A percentile compares a stretch with the other conserved stretches of the same genome.
Conservation (phyloP, 2,888 invertebrate species). For the Lasioglossum oenotherae region DNA sequence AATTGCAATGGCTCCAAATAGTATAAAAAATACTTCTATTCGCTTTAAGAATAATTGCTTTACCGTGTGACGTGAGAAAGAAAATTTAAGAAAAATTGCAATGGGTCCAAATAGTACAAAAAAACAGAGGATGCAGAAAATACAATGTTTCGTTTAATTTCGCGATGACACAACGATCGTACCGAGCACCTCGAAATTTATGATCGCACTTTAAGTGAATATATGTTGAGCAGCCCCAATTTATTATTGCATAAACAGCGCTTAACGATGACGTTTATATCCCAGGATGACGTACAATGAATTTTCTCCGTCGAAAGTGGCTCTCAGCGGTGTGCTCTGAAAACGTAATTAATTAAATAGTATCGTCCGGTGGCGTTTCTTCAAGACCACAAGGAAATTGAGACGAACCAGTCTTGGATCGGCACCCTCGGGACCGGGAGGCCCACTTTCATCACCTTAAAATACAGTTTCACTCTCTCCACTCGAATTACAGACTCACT, state of each 20-base stretch:
- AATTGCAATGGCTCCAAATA: too few species aligned
- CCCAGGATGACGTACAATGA: background rate
- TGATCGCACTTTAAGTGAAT: background rate
- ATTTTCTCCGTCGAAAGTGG: background rate
- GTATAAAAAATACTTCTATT: too few species aligned
- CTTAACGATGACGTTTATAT: conserved; percentile 4
- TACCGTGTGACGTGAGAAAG: too few species aligned
- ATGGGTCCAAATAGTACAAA: too few species aligned
- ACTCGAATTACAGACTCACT: conserved; percentile 48
- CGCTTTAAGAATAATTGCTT: too few species aligned
- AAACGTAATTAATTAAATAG: conserved; percentile 9
- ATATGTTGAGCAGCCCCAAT: background rate
- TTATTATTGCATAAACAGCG: background rate
- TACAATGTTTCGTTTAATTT: background rate
- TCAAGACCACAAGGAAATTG: background rate
- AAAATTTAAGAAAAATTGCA: too few species aligned
- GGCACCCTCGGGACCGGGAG: conserved; percentile 19
- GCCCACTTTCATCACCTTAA: conserved; percentile 35
- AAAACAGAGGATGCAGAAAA: too few species aligned
- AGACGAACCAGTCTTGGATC: conserved; percentile 19
- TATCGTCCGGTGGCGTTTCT: background rate
- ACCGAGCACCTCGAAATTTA: background rate
- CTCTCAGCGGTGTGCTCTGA: background rate
- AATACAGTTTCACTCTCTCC: conserved; percentile 50
- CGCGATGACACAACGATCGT: background rate